Conservation (phyloP, 2,888 invertebrate species). For the Aphodius granarius region DNA sequence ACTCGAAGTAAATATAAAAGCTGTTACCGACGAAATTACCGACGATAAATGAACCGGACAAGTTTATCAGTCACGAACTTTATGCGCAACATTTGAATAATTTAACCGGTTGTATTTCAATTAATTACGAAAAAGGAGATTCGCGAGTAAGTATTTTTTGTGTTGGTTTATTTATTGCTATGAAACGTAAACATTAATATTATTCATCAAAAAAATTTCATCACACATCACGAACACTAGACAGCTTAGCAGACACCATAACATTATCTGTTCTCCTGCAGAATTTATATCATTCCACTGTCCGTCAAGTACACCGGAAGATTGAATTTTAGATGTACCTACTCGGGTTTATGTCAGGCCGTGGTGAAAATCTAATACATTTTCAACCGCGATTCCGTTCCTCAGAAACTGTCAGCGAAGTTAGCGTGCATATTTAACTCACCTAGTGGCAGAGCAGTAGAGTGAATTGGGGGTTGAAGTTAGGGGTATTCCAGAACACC, state of each 20-base stretch:
- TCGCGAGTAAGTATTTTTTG: too few relatives aligned
- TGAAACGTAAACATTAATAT: too few relatives aligned
- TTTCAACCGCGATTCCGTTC: neutral
- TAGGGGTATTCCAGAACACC: too few relatives aligned
- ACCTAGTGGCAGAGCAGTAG: neutral
- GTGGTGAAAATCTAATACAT: neutral
- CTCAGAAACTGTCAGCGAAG: neutral
- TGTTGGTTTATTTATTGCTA: too few relatives aligned
- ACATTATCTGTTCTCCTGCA: neutral
- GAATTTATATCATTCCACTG: neutral
- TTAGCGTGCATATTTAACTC: neutral
- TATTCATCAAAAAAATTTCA: too few relatives aligned
- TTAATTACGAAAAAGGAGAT: too few relatives aligned
- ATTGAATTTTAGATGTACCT: neutral
- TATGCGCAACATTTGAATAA: too few relatives aligned
- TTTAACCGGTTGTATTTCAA: too few relatives aligned
- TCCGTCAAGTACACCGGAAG: neutral
- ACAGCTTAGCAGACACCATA: neutral
- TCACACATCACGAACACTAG: neutral
- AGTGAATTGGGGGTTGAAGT: too few relatives aligned
- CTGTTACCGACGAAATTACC: neutral
- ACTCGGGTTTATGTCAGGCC: neutral
- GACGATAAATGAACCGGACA: neutral
- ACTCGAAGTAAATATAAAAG: neutral
- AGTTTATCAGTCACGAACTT: too few relatives aligned